These are phyloP conservation scores for Perodicticus potto DNA, from an alignment of 2,797 vertebrate species.

Conservation along the genomic window DNA sequence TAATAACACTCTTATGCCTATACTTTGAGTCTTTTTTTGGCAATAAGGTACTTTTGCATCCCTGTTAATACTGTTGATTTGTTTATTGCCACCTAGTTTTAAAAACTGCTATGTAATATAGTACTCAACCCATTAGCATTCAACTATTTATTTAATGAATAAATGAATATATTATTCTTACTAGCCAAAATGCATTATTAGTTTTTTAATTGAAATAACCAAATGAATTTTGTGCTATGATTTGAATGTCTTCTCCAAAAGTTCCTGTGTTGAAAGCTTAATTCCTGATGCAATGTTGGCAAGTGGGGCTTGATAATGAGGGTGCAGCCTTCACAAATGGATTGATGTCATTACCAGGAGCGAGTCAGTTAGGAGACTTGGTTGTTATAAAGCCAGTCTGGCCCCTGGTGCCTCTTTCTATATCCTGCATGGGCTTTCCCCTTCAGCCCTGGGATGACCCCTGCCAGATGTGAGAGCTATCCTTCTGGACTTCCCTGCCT, in stretches of 20 bases:
- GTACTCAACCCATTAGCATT: neutral
- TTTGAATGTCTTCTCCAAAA: neutral
- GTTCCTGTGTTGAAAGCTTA: neutral
- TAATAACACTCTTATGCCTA: neutral
- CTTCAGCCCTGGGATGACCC: neutral
- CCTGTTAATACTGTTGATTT: neutral
- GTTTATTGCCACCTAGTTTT: neutral
- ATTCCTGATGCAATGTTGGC: neutral
- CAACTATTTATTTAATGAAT: conserved; percentile 8
- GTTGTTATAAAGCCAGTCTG: neutral
- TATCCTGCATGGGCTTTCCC: neutral
- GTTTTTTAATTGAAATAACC: neutral
- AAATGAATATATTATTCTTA: conserved; percentile 6
- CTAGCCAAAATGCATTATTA: neutral
- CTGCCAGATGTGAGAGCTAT: neutral
- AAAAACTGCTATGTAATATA: neutral
- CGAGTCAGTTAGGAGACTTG: neutral
- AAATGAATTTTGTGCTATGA: neutral
- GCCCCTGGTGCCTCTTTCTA: neutral
- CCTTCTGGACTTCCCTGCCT: neutral
- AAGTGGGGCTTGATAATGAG: neutral
- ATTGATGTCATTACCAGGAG: neutral
- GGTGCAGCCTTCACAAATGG: neutral
- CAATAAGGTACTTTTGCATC: neutral
- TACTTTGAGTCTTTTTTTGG: neutral